These are phyloP conservation scores for Troilus luridus DNA, from an alignment of 2,888 invertebrate species.

Conservation along the genomic window DNA sequence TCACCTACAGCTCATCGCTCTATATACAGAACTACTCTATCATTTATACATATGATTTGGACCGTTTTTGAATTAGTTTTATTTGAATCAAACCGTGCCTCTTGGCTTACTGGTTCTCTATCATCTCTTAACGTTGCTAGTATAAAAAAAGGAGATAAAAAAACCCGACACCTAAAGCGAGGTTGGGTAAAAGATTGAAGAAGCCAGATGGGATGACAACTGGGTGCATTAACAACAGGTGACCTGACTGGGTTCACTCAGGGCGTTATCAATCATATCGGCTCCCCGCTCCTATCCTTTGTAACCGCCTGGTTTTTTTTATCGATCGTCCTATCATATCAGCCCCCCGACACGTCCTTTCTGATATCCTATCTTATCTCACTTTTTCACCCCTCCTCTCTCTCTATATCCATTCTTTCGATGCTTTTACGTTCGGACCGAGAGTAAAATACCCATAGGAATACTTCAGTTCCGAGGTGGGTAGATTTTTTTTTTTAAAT, in stretches of 20 bases:
- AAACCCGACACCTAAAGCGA: neutral
- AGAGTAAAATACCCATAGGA: too few relatives aligned
- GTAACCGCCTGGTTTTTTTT: slow-evolving; percentile 12
- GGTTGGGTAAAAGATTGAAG: neutral
- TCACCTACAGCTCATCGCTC: too few relatives aligned
- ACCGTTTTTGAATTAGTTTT: too few relatives aligned
- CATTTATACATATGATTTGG: too few relatives aligned
- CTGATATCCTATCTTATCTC: neutral
- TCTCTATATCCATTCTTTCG: neutral
- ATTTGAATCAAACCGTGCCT: too few relatives aligned
- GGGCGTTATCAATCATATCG: neutral
- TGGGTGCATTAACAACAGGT: neutral
- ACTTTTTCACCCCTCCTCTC: neutral
- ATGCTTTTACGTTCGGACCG: neutral
- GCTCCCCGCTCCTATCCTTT: neutral
- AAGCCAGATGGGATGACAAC: neutral
- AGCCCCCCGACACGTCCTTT: neutral
- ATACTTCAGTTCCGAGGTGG: too few relatives aligned
- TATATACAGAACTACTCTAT: too few relatives aligned
- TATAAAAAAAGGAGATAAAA: neutral
- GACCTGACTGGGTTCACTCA: neutral
- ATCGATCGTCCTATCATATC: neutral
- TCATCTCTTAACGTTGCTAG: too few relatives aligned
- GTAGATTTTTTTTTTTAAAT: too few relatives aligned
- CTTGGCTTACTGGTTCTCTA: too few relatives aligned